Percentiles rank a stretch among this genome's conserved stretches.
Evolutionary conservation across 2,888 invertebrate genomes (phyloP).

Genomic region (Drosophila robusta): DNA sequence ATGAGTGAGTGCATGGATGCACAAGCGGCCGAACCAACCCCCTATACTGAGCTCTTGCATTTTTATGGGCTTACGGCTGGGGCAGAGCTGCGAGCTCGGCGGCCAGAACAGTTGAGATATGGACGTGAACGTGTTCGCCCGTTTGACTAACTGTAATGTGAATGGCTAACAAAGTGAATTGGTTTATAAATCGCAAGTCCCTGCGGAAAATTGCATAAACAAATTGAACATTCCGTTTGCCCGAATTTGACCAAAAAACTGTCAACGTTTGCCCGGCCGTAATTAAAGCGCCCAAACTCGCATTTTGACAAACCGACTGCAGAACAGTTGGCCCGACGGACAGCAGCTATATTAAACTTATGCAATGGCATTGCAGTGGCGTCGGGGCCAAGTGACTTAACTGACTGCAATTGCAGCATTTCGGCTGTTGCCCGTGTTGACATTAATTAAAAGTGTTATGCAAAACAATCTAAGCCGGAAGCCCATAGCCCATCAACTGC

Average conservation of each 20-base stretch:
- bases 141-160: slow-evolving; percentile 19
- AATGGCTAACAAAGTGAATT: slow-evolving; percentile 11
- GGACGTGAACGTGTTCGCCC: slow-evolving; percentile 51
- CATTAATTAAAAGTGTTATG: slow-evolving; percentile 78
- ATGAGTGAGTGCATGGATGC: slow-evolving; percentile 26
- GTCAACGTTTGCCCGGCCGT: slow-evolving; percentile 21
- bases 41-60: slow-evolving; percentile 62
- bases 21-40: slow-evolving; percentile 14
- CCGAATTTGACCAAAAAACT: slow-evolving; percentile 27
- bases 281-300: slow-evolving; percentile 53
- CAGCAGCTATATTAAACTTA: slow-evolving; percentile 56
- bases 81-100: slow-evolving; percentile 30
- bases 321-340: neutral
- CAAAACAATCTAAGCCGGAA: slow-evolving; percentile 57
- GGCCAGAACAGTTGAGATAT: slow-evolving; percentile 61
- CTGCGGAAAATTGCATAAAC: slow-evolving; percentile 45
- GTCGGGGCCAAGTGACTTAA: slow-evolving; percentile 20
- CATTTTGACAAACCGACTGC: slow-evolving; percentile 17
- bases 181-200: slow-evolving; percentile 15
- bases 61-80: slow-evolving; percentile 74
- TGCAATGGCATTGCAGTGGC: slow-evolving; percentile 40
- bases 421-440: slow-evolving; percentile 40
- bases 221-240: slow-evolving; percentile 29
- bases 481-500: slow-evolving; percentile 7
- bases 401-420: slow-evolving; percentile 22